These are phyloP conservation scores for Ochropleura leucogaster DNA, from an alignment of 2,888 invertebrate species.

Conservation along the genomic window DNA sequence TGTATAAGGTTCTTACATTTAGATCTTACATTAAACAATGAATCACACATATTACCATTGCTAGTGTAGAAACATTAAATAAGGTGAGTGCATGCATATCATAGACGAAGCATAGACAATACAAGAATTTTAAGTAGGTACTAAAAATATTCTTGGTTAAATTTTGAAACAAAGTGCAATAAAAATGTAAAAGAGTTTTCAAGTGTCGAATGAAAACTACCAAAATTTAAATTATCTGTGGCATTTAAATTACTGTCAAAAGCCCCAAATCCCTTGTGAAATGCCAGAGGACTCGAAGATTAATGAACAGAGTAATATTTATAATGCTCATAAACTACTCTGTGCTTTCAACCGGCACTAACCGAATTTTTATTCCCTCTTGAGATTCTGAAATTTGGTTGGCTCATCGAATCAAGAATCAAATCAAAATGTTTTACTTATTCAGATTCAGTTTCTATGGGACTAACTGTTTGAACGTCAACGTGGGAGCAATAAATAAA, in stretches of 20 bases:
- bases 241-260: slow-evolving; percentile 21
- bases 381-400: slow-evolving; percentile 25
- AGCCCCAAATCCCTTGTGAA: slow-evolving; percentile 4
- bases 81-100: too few relatives aligned
- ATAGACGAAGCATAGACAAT: too few relatives aligned
- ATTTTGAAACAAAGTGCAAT: background rate
- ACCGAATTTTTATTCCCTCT: slow-evolving; percentile 40
- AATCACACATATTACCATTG: too few relatives aligned
- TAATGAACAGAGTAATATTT: slow-evolving; percentile 39
- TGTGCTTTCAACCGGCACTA: slow-evolving; percentile 15
- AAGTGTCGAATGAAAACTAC: background rate
- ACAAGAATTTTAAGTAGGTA: background rate
- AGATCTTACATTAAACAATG: too few relatives aligned
- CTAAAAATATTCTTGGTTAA: background rate
- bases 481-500: background rate
- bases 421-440: slow-evolving; percentile 35
- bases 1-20: too few relatives aligned
- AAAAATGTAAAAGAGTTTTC: background rate
- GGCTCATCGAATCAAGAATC: slow-evolving; percentile 21
- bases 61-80: too few relatives aligned
- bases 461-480: background rate
- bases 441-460: background rate
- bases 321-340: slow-evolving; percentile 28
- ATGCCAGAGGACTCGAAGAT: slow-evolving; percentile 6
- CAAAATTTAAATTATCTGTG: background rate